Percentiles rank a stretch among this genome's conserved stretches.
Evolutionary conservation across 2,888 invertebrate species (phyloP).

Genomic region (Drosophila recens): DNA sequence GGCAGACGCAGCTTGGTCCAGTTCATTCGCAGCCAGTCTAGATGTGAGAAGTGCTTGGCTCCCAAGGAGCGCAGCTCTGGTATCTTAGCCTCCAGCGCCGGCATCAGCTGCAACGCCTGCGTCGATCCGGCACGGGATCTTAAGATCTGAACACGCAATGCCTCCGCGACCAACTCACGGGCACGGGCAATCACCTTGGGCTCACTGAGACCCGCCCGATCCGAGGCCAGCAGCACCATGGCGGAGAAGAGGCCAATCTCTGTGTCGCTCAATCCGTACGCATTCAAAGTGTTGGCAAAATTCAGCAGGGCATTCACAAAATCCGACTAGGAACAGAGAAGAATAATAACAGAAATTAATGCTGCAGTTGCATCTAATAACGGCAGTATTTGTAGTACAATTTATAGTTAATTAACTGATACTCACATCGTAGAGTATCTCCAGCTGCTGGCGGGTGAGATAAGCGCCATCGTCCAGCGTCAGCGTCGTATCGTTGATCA

Average conservation of each 20-base stretch:
- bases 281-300: constrained; percentile 91
- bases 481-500: constrained; percentile 91
- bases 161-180: constrained; percentile 93
- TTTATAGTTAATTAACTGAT: not conserved
- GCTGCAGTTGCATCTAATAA: not conserved
- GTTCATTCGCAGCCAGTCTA: constrained; percentile 96
- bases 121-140: constrained; percentile 84
- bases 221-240: constrained; percentile 92
- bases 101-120: constrained; percentile 85
- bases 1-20: constrained; percentile 95
- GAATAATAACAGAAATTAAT: not conserved
- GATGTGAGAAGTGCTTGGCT: constrained; percentile 91
- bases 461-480: constrained; percentile 96
- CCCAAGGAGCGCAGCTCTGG: constrained; percentile 93
- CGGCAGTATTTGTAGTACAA: not conserved
- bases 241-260: constrained; percentile 96
- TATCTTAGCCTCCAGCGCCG: constrained; percentile 87
- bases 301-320: constrained; percentile 93
- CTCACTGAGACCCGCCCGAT: constrained; percentile 92
- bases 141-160: constrained; percentile 92
- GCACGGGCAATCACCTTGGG: constrained; percentile 91
- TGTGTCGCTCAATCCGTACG: constrained; percentile 92
- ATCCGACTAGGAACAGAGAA: constrained; percentile 88
- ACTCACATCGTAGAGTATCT: constrained; percentile 94
- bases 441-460: constrained; percentile 93